phyloP scores from a whole-genome alignment of 2,113 vertebrate species.

The Turdus rufiventris region DNA sequence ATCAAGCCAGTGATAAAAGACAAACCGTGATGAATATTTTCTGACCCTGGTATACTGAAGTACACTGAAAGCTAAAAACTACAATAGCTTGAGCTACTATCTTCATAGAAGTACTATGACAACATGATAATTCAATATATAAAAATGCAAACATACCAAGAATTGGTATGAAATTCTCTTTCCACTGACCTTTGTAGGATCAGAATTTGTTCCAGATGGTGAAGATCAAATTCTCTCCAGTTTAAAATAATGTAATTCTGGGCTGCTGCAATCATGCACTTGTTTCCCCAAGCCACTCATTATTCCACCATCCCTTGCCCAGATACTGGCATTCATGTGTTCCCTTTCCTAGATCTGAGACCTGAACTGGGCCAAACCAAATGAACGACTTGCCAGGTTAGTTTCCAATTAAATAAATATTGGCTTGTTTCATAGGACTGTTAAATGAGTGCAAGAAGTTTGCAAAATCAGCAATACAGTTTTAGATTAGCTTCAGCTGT shows the following conservation, averaged over 20 bases:
- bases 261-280: background rate
- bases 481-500: background rate
- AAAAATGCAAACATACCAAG: background rate
- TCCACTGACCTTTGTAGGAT: background rate
- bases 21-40: background rate
- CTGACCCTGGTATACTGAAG: background rate
- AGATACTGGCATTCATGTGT: background rate
- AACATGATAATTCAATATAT: background rate
- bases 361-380: background rate
- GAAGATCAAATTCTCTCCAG: background rate
- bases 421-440: background rate
- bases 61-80: background rate
- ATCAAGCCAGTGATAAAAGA: background rate
- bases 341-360: background rate
- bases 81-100: background rate
- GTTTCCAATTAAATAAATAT: background rate
- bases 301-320: background rate
- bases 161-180: background rate
- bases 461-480: background rate
- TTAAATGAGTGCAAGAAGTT: background rate
- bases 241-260: background rate
- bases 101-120: background rate
- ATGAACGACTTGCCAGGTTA: background rate
- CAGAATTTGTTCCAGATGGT: background rate
- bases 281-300: background rate